Conservation (phyloP, 2,797 vertebrate species). For the Fratercula arctica region DNA sequence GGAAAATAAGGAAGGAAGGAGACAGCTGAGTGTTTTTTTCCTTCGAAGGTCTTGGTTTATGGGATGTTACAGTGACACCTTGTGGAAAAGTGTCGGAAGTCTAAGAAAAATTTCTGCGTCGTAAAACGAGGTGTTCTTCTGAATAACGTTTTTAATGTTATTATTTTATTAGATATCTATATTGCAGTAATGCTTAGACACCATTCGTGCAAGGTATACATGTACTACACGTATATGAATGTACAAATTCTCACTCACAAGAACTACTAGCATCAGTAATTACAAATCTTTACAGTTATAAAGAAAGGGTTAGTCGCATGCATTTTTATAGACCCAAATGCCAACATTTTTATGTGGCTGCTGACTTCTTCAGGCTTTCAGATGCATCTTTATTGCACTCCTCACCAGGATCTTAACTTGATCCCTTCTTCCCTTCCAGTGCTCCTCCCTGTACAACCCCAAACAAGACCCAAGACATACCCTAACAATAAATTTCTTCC, state of each 20-base stretch:
- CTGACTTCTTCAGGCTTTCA: not conserved
- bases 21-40: not conserved
- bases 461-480: not conserved
- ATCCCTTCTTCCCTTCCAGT: not conserved
- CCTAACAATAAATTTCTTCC: not conserved
- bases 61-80: conserved; percentile 70
- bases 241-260: not conserved
- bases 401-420: not conserved
- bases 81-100: conserved; percentile 51
- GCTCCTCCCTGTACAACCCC: not conserved
- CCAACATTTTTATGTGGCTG: not conserved
- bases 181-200: not conserved
- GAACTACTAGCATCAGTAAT: not conserved
- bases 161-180: not conserved
- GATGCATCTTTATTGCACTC: not conserved
- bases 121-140: fast-evolving
- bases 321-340: not conserved
- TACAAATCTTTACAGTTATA: not conserved
- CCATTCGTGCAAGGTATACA: not conserved
- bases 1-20: not conserved
- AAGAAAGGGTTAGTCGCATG: fast-evolving
- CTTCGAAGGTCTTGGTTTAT: not conserved
- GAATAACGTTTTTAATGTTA: not conserved
- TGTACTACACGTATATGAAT: not conserved
- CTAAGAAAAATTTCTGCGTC: not conserved